Conservation (phyloP, 2,888 invertebrate species). For the Dryococelus australis region DNA sequence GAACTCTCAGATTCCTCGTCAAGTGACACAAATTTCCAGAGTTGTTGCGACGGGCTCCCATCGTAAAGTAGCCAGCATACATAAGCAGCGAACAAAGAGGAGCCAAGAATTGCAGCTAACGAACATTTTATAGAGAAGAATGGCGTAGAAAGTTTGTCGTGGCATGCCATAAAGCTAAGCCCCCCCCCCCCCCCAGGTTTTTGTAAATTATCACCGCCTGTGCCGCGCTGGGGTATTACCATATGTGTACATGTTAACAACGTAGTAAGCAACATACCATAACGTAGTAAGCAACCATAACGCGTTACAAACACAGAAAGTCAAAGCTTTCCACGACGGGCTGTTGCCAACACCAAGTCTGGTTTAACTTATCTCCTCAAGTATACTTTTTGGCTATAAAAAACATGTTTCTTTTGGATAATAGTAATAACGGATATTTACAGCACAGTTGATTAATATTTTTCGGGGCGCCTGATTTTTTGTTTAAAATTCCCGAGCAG, state of each 20-base stretch:
- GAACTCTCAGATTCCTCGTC: neutral
- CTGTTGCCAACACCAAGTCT: no score
- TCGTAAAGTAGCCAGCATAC: neutral
- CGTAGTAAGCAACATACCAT: neutral
- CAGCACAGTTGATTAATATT: no score
- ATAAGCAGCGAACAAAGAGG: slow-evolving; percentile 8
- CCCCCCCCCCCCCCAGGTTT: neutral
- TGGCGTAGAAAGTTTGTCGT: neutral
- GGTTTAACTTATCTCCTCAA: no score
- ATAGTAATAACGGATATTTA: no score
- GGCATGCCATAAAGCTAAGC: neutral
- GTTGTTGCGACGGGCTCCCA: neutral
- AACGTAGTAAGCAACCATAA: neutral
- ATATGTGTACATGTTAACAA: neutral
- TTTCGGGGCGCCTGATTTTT: no score
- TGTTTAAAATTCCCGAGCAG: no score
- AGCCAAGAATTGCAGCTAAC: neutral
- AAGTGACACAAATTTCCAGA: neutral
- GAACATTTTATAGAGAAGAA: slow-evolving; percentile 9
- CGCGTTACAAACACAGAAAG: neutral
- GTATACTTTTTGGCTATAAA: no score
- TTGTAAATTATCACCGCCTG: neutral
- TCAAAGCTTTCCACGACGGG: neutral
- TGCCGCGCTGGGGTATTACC: neutral
- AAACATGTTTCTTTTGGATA: no score